Evolutionary conservation across 1,140 invertebrate genomes (phyloP).

Genomic region (Diabrotica undecimpunctata): DNA sequence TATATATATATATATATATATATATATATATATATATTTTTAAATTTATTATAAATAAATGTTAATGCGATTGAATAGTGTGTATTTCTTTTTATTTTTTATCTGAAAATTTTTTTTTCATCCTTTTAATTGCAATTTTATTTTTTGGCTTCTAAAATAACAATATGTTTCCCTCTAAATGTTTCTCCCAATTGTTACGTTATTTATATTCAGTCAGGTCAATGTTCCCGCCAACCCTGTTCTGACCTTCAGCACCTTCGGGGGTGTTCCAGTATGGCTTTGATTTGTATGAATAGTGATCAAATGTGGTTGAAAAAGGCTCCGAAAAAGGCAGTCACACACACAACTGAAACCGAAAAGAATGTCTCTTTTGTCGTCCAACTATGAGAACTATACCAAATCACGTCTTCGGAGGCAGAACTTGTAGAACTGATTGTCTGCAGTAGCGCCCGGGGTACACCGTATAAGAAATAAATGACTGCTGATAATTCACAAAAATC

Average conservation of each 20-base stretch:
- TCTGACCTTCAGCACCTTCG: slow-evolving; percentile 9
- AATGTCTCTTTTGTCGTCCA: slow-evolving; percentile 33
- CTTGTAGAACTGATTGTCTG: background rate
- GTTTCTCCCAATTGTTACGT: too few relatives aligned
- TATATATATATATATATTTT: too few relatives aligned
- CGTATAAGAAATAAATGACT: too few relatives aligned
- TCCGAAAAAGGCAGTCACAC: slow-evolving; percentile 29
- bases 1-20: too few relatives aligned
- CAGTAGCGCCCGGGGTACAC: background rate
- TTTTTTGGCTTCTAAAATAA: too few relatives aligned
- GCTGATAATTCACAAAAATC: background rate
- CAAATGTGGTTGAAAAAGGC: slow-evolving; percentile 29
- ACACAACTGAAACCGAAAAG: slow-evolving; percentile 26
- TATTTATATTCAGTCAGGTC: too few relatives aligned
- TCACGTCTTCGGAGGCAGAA: background rate
- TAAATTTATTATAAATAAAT: too few relatives aligned
- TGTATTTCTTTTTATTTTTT: too few relatives aligned
- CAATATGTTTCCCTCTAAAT: too few relatives aligned
- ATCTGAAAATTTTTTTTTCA: too few relatives aligned
- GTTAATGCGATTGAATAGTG: too few relatives aligned
- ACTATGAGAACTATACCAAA: slow-evolving; percentile 28
- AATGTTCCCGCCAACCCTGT: background rate
- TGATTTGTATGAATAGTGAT: slow-evolving; percentile 33
- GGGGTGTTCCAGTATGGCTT: slow-evolving; percentile 23
- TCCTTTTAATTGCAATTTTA: too few relatives aligned